Evolutionary conservation across 2,797 vertebrate genomes (phyloP).

Genomic region (Liparis tanakae): DNA sequence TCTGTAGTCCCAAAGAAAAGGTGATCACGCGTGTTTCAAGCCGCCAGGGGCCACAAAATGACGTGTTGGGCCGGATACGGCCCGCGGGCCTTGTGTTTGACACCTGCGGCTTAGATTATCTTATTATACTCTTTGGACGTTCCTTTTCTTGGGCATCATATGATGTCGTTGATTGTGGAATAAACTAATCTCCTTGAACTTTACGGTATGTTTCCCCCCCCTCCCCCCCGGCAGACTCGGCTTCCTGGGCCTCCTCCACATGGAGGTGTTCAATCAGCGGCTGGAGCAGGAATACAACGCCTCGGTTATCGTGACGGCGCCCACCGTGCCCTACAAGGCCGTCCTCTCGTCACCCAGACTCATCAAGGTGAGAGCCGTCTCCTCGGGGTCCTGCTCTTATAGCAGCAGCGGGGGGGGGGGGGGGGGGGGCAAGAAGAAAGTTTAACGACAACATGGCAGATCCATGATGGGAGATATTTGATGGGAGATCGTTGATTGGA

Average conservation of each 20-base stretch:
- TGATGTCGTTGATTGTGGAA: slow-evolving; percentile 1
- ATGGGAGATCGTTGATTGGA: too few relatives aligned
- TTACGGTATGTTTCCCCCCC: slow-evolving; percentile 6
- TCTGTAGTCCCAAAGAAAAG: too few relatives aligned
- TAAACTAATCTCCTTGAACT: slow-evolving; percentile 9
- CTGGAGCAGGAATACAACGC: slow-evolving; percentile 97
- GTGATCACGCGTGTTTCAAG: too few relatives aligned
- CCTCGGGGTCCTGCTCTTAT: neutral
- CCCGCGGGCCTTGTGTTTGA: too few relatives aligned
- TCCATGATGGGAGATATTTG: too few relatives aligned
- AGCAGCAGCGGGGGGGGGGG: neutral
- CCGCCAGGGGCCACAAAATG: too few relatives aligned
- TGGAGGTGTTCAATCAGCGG: slow-evolving; percentile 98
- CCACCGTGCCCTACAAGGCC: slow-evolving; percentile 96
- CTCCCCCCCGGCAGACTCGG: slow-evolving; percentile 84
- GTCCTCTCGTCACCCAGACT: slow-evolving; percentile 90
- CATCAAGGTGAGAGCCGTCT: slow-evolving; percentile 88
- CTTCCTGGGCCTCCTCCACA: slow-evolving; percentile 95
- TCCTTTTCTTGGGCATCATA: neutral
- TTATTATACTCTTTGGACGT: too few relatives aligned
- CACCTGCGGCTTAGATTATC: neutral
- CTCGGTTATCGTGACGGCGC: slow-evolving; percentile 93
- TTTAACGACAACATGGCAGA: slow-evolving; percentile 11
- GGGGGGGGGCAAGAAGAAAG: neutral
- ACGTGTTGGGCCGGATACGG: too few relatives aligned